Evolutionary conservation across 92 coral and sea anemone species (phyloP), one percentile per base, ranked within the genome.

Genomic region (Isaurus tuberculatus): DNA sequence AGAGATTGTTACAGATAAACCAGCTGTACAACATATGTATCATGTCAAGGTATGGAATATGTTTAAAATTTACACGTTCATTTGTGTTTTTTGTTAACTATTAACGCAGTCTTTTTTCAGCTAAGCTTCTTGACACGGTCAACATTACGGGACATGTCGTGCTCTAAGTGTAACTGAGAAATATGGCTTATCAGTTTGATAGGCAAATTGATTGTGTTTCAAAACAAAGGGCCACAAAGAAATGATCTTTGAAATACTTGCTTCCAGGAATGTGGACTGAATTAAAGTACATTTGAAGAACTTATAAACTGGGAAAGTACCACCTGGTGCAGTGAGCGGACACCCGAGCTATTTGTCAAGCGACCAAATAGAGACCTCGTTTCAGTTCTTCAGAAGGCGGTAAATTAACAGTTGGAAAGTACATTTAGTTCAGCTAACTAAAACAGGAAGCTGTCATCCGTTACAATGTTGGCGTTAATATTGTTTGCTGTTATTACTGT

Each of bases 371-470:
- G 27, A 4, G 20, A 77, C 82, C 68, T 27, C 20, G 68, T 42
- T 23, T 61, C 69, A 77, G 69, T 22, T 5, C 8, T 36, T 30
- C 53, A 33, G 37, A 34, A 71, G 33, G 13, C 44, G 30, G 53
- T 25, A 70, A 17, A n/a, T 20, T 34, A 34, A 55, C 23, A 43
- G 81, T 31, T 67, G 69, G 57, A 77, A 48, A 28, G 51, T 55
- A 16, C 82, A 33, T 46, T 58, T 34, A 13, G 32, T 27, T 22
- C 55, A 4, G 31, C 17, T 57, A 16, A 11, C 57, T 9, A 13
- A 58, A 13, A 23, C 82, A 67, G 82, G 82, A 77, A 77, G 20
- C 82, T 58, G 26, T 17, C 33, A 60, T 77, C 82, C 82, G 82
- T 77, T 77, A 77, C 70, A 19, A 37, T 77, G 82, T 34, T 32